Percentiles rank a stretch among this genome's conserved stretches.
These are phyloP conservation scores for Drosophila grimshawi DNA, from an alignment of 1,140 invertebrate species.

Conservation along the genomic window DNA sequence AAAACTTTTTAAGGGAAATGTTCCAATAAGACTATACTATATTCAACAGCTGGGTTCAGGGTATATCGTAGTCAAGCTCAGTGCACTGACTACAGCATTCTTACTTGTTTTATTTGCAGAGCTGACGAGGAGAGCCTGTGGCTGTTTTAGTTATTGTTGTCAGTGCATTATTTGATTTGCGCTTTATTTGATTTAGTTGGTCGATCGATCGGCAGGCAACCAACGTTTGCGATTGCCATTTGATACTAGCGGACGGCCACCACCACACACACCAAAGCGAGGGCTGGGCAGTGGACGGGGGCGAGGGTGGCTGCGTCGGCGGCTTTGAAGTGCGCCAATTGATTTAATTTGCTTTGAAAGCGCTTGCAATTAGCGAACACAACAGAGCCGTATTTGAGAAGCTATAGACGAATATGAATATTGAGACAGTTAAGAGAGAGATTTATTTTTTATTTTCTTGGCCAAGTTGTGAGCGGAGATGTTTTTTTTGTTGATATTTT, in stretches of 20 bases:
- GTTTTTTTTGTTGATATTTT: slow-evolving; percentile 15
- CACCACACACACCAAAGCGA: not conserved
- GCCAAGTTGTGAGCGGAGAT: not conserved
- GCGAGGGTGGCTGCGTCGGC: slow-evolving; percentile 15
- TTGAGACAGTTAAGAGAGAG: not conserved
- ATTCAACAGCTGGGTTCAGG: too few relatives aligned
- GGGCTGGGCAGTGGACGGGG: not conserved
- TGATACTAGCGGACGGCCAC: slow-evolving; percentile 50
- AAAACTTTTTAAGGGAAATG: too few relatives aligned
- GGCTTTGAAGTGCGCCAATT: slow-evolving; percentile 68
- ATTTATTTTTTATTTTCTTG: too few relatives aligned
- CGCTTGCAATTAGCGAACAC: slow-evolving; percentile 66
- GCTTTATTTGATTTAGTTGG: slow-evolving; percentile 65
- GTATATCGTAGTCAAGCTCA: too few relatives aligned
- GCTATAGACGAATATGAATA: not conserved
- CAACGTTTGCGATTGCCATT: slow-evolving; percentile 17
- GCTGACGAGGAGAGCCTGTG: slow-evolving; percentile 18
- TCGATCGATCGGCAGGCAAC: not conserved
- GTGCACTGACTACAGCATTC: too few relatives aligned
- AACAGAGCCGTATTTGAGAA: not conserved
- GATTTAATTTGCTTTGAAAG: slow-evolving; percentile 72
- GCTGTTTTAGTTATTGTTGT: slow-evolving; percentile 25
- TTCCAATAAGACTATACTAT: too few relatives aligned
- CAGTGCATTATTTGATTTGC: slow-evolving; percentile 60
- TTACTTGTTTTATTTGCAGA: not conserved